Percentiles rank a stretch among this genome's conserved stretches.
Conservation (phyloP, 2,888 invertebrate species). For the Dynastes hyllus region DNA sequence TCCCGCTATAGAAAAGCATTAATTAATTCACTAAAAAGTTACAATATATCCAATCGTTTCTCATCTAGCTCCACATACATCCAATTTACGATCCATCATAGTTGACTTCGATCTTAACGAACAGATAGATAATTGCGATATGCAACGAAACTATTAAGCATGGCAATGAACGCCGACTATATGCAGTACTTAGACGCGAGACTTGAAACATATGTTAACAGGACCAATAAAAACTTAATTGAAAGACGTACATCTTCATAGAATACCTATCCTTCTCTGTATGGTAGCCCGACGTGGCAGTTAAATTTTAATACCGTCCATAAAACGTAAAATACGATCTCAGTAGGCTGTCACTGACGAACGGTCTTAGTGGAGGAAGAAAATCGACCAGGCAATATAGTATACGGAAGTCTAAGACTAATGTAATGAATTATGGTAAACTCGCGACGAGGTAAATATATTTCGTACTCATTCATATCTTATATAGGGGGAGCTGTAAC, state of each 20-base stretch:
- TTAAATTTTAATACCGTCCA: conserved; percentile 18
- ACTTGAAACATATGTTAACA: too few species aligned
- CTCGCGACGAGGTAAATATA: neutral
- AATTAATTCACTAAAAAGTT: too few species aligned
- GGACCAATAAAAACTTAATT: conserved; percentile 15
- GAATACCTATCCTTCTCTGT: neutral
- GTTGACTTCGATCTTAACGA: neutral
- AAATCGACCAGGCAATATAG: neutral
- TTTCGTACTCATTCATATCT: too few species aligned
- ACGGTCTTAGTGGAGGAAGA: neutral
- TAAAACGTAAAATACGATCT: conserved; percentile 21
- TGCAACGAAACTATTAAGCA: neutral
- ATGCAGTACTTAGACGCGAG: neutral
- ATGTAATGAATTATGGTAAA: neutral
- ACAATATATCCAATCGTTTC: neutral
- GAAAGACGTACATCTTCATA: conserved; percentile 12
- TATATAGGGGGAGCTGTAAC: too few species aligned
- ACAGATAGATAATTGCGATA: neutral
- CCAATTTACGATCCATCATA: neutral
- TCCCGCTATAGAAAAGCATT: neutral
- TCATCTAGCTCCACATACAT: neutral
- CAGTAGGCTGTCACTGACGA: neutral
- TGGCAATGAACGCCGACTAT: neutral
- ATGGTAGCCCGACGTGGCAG: neutral
- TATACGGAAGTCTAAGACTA: neutral